These are phyloP conservation scores for Ostrea denselamellosa DNA, from an alignment of 1,140 invertebrate species.

Conservation along the genomic window DNA sequence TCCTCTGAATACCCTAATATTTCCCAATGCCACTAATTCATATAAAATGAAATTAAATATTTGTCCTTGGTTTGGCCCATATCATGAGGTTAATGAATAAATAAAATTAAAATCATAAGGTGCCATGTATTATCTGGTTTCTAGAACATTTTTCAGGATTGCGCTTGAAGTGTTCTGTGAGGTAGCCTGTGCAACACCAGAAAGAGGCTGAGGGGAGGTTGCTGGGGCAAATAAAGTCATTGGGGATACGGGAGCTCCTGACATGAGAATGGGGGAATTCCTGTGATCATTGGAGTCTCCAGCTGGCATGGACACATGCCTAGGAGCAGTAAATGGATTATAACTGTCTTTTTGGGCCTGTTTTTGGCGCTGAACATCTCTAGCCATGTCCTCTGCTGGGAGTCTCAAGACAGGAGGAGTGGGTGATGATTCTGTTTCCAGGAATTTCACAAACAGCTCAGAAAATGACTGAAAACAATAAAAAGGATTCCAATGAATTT, in stretches of 20 bases:
- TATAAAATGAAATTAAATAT: background rate
- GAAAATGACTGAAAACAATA: conserved; percentile 83
- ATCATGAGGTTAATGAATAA: background rate
- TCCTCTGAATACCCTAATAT: background rate
- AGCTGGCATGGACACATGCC: conserved; percentile 70
- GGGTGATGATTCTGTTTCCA: conserved; percentile 91
- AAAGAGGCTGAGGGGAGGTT: conserved; percentile 40
- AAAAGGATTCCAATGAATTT: background rate
- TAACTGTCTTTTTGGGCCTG: conserved; percentile 66
- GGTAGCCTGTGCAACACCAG: conserved; percentile 53
- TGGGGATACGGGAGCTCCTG: conserved; percentile 55
- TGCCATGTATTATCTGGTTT: conserved; percentile 69
- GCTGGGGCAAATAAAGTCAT: conserved; percentile 54
- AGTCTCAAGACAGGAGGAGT: conserved; percentile 82
- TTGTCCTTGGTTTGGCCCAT: background rate
- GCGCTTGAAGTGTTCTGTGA: conserved; percentile 66
- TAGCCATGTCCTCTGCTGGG: conserved; percentile 81
- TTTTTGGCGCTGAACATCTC: conserved; percentile 70
- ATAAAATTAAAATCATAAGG: background rate
- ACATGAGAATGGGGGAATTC: conserved; percentile 62
- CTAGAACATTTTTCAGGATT: conserved; percentile 81
- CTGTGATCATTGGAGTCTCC: conserved; percentile 45
- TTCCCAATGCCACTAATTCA: background rate
- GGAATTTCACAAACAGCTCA: conserved; percentile 92
- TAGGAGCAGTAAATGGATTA: conserved; percentile 76